These are phyloP conservation scores for Casuarius casuarius DNA, from an alignment of 2,113 vertebrate genomes.

Conservation along the genomic window DNA sequence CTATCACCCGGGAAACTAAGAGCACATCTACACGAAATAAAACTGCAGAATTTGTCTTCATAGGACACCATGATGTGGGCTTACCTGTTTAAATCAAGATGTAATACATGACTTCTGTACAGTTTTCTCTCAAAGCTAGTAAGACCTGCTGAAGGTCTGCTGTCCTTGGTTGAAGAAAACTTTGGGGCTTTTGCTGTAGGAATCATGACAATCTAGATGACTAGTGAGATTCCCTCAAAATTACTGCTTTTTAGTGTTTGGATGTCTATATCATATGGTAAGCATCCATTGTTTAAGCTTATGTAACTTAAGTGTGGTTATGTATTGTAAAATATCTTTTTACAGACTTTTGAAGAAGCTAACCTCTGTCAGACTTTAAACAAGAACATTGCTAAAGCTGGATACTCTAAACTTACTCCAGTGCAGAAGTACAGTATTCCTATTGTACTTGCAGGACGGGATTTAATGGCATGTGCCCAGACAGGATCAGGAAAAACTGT, in stretches of 20 bases:
- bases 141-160: background rate
- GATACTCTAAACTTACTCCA: slow-evolving; percentile 92
- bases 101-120: background rate
- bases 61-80: background rate
- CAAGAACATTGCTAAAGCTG: slow-evolving; percentile 85
- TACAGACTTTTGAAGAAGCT: slow-evolving; percentile 89
- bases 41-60: background rate
- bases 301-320: background rate
- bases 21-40: accelerated
- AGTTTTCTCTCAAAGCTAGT: background rate
- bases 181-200: background rate
- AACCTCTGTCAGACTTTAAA: slow-evolving; percentile 83
- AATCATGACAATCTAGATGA: background rate
- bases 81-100: background rate
- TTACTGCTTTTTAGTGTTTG: background rate
- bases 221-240: background rate
- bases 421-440: slow-evolving; percentile 97
- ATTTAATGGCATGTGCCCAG: slow-evolving; percentile 98
- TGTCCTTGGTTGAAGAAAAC: background rate
- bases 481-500: slow-evolving; percentile 98
- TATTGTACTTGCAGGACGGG: slow-evolving; percentile 85
- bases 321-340: background rate
- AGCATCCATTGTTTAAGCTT: background rate
- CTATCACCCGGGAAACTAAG: background rate
- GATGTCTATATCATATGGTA: background rate